Evolutionary conservation across 1,140 invertebrate species (phyloP).

Genomic region (Hydropsyche tenuis): DNA sequence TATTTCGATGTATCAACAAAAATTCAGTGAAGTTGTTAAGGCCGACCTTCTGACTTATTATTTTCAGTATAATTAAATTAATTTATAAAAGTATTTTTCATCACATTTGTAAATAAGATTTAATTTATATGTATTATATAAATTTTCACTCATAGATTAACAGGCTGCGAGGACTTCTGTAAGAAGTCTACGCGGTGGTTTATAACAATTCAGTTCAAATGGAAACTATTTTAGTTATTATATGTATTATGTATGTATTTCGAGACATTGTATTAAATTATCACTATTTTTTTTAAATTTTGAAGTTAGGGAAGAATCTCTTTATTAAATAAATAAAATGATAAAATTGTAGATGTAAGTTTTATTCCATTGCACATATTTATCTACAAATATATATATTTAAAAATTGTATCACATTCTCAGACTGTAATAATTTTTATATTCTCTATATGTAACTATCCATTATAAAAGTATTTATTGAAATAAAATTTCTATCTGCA

Average conservation of each 20-base stretch:
- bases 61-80: background rate
- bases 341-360: slow-evolving; percentile 33
- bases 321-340: slow-evolving; percentile 1
- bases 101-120: slow-evolving; percentile 17
- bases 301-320: slow-evolving; percentile 29
- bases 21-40: no score
- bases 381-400: slow-evolving; percentile 16
- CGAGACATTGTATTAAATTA: slow-evolving; percentile 6
- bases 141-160: slow-evolving; percentile 34
- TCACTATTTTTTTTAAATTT: slow-evolving; percentile 16
- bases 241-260: slow-evolving; percentile 18
- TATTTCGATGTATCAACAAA: no score
- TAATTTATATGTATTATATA: slow-evolving; percentile 34
- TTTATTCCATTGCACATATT: slow-evolving; percentile 33
- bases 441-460: slow-evolving; percentile 48
- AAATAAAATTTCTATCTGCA: slow-evolving; percentile 49
- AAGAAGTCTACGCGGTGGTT: slow-evolving; percentile 20
- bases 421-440: slow-evolving; percentile 49
- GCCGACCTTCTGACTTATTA: background rate
- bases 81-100: slow-evolving; percentile 1
- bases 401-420: slow-evolving; percentile 29
- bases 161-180: background rate
- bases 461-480: slow-evolving; percentile 50
- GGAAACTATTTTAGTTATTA: slow-evolving; percentile 16
- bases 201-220: slow-evolving; percentile 40